Percentiles rank a stretch among this genome's conserved stretches.
These are phyloP conservation scores for Spondyliosoma cantharus DNA, from an alignment of 2,797 vertebrate species.

Conservation along the genomic window DNA sequence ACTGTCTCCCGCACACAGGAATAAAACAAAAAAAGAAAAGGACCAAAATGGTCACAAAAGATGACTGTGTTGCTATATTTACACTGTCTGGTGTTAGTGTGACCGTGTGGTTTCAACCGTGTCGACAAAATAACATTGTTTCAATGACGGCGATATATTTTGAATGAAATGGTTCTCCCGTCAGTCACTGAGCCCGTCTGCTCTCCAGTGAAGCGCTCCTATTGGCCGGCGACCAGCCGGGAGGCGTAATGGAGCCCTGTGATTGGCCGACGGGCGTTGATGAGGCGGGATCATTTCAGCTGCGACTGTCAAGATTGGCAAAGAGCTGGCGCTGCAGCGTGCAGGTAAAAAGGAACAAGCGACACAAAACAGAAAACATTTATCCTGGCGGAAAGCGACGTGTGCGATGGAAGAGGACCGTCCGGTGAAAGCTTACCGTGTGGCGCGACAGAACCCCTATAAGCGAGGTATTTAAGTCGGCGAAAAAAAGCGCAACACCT, in stretches of 20 bases:
- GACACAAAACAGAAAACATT: conserved; percentile 67
- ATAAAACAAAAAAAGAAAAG: background rate
- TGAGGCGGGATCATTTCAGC: conserved; percentile 75
- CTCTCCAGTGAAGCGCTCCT: conserved; percentile 31
- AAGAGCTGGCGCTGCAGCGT: conserved; percentile 75
- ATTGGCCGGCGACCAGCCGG: conserved; percentile 61
- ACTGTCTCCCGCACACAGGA: background rate
- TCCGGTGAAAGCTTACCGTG: conserved; percentile 18
- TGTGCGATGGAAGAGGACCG: conserved; percentile 60
- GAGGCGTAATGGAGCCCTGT: background rate
- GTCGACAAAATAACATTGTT: conserved; percentile 46
- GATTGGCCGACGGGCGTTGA: conserved; percentile 68
- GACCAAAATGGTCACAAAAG: background rate
- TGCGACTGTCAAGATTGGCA: conserved; percentile 85
- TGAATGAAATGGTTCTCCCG: conserved; percentile 81
- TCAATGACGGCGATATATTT: conserved; percentile 71
- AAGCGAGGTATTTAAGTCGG: conserved; percentile 28
- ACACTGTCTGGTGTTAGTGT: background rate
- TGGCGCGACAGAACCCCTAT: background rate
- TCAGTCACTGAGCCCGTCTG: conserved; percentile 75
- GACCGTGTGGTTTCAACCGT: conserved; percentile 2
- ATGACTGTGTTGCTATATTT: background rate
- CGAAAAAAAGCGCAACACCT: conserved; percentile 51
- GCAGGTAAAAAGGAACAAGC: conserved; percentile 83
- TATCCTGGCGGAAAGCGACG: conserved; percentile 35